Evolutionary conservation across 2,888 invertebrate species (phyloP), one percentile per base, ranked within the genome.

Genomic region (Geotrupes spiniger): DNA sequence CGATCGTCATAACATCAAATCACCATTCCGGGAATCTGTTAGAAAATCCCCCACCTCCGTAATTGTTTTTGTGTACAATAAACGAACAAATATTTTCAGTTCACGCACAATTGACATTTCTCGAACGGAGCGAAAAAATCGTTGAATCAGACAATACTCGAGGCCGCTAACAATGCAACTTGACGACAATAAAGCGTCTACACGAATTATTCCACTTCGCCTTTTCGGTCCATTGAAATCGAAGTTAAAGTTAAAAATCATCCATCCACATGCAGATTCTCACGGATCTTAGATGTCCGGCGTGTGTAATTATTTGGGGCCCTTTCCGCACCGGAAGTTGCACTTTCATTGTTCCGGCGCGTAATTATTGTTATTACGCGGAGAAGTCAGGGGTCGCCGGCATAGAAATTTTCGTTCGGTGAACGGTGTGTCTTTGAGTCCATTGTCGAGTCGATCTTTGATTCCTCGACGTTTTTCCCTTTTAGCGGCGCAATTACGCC

Each of bases 201-300:
- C 33, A 33, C 33, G 15, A 15, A 33, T 33, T 21, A 4, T 21
- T 21, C 21, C 6, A 4, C 21, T 33, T 14, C n/a, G n/a, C 33
- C 33, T 33, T 33, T 14, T 4, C 12, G 12, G 33, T 14, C 33
- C 14, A 33, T 33, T 33, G 14, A 33, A 15, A 14, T 14, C n/a
- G 15, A 33, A 12, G 33, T 33, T 6, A 33, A 33, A 33, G 33
- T 33, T 33, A 33, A 33, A 33, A 33, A 33, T 33, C 33, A 21
- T 21, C 21, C 21, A 21, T n/a, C n/a, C n/a, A n/a, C n/a, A n/a
- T 21, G 21, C 21, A 33, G 42, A 43, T 68, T 68, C 68, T 60
- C 68, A 68, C 68, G 68, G 58, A 63, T 68, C 65, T 68, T 65
- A 65, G 66, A 65, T 67, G 62, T 57, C 64, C 61, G 49, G 44